These are phyloP conservation scores for Cheilosia grossa DNA, from an alignment of 2,888 invertebrate species.

Conservation along the genomic window DNA sequence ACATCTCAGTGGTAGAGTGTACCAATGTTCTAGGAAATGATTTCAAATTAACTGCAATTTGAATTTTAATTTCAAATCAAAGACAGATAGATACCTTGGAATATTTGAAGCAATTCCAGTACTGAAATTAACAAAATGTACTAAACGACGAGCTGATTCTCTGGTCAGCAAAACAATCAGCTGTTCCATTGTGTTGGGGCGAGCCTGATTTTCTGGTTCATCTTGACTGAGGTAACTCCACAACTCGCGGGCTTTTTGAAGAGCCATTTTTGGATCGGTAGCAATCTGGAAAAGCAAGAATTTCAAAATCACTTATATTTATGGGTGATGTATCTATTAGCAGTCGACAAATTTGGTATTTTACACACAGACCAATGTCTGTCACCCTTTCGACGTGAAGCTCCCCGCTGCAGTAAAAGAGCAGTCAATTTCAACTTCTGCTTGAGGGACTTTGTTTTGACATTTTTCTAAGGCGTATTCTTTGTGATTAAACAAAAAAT, in stretches of 20 bases:
- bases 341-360: too few species aligned
- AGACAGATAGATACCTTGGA: conserved; percentile 84
- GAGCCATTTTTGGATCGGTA: conserved; percentile 90
- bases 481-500: too few species aligned
- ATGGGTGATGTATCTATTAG: too few species aligned
- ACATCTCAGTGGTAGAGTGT: conserved; percentile 84
- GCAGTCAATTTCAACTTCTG: too few species aligned
- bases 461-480: too few species aligned
- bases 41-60: conserved; percentile 14
- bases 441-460: too few species aligned
- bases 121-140: conserved; percentile 91
- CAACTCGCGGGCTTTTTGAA: conserved; percentile 89
- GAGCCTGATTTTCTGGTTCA: conserved; percentile 93
- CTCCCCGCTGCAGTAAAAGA: too few species aligned
- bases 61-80: too few species aligned
- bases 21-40: conserved; percentile 83
- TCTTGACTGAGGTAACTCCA: conserved; percentile 89
- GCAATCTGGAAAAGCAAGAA: conserved; percentile 85
- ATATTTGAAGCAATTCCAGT: conserved; percentile 85
- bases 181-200: conserved; percentile 91
- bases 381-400: too few species aligned
- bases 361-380: too few species aligned
- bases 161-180: conserved; percentile 89
- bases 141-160: conserved; percentile 90
- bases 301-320: too few species aligned